These are phyloP conservation scores for Temnothorax nylanderi DNA, from an alignment of 1,140 invertebrate species.

Conservation along the genomic window DNA sequence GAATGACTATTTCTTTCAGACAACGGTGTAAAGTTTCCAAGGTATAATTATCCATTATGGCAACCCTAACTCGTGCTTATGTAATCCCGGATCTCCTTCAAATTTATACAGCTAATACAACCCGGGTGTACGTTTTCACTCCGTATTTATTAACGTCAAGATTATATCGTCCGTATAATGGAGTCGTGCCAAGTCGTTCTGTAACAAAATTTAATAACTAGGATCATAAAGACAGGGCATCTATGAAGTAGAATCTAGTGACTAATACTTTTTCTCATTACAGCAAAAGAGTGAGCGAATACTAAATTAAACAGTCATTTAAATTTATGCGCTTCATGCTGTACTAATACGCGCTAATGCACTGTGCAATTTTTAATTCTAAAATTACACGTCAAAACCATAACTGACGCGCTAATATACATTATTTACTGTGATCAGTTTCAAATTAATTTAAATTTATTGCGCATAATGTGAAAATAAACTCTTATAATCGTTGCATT, in stretches of 20 bases:
- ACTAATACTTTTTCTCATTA: neutral
- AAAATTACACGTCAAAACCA: conserved; percentile 6
- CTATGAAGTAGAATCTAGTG: neutral
- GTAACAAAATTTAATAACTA: conserved; percentile 43
- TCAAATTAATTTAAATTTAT: conserved; percentile 3
- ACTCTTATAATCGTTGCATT: neutral
- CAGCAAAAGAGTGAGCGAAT: neutral
- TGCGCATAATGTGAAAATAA: neutral
- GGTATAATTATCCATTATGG: conserved; percentile 10
- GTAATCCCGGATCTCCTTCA: conserved; percentile 30
- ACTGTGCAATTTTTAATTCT: conserved; percentile 13
- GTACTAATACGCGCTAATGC: neutral
- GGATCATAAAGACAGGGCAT: neutral
- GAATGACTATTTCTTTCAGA: conserved; percentile 36
- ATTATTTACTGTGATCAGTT: neutral
- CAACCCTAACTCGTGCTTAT: conserved; percentile 10
- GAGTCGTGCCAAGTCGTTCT: conserved; percentile 17
- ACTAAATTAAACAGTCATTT: neutral
- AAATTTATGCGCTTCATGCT: neutral
- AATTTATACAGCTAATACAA: conserved; percentile 48
- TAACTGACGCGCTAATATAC: neutral
- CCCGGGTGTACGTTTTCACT: conserved; percentile 17
- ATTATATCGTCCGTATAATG: conserved; percentile 24
- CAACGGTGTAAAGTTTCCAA: neutral
- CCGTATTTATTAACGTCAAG: conserved; percentile 53